These are phyloP conservation scores for Schizopygopsis malacanthus DNA, from an alignment of 2,797 vertebrate genomes.

Conservation along the genomic window DNA sequence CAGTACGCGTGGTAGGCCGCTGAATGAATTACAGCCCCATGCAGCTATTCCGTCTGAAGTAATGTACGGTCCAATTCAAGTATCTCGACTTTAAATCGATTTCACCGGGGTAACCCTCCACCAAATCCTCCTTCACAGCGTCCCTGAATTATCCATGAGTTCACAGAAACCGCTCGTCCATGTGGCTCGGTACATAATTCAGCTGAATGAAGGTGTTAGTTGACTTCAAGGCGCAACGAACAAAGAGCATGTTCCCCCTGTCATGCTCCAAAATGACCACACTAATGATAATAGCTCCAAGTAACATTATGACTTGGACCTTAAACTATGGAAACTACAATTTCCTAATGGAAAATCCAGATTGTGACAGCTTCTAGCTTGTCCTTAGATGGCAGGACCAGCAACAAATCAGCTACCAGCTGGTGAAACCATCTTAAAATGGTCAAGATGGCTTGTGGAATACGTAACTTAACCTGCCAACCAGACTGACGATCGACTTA, in stretches of 20 bases:
- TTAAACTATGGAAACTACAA: neutral
- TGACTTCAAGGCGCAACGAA: neutral
- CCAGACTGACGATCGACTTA: neutral
- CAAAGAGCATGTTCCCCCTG: constrained; percentile 3
- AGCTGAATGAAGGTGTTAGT: constrained; percentile 18
- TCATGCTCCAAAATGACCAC: constrained; percentile 2
- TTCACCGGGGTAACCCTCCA: constrained; percentile 17
- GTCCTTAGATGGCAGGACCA: no score
- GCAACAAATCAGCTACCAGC: neutral
- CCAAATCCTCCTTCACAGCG: constrained; percentile 5
- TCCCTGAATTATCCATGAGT: constrained; percentile 44
- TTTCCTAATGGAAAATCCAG: neutral
- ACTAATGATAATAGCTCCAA: neutral
- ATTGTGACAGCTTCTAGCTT: neutral
- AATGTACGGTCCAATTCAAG: neutral
- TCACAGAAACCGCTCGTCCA: constrained; percentile 24
- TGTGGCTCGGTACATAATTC: constrained; percentile 19
- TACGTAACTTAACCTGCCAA: neutral
- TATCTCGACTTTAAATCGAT: constrained; percentile 7
- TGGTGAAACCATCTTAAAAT: neutral
- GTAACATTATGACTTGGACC: neutral
- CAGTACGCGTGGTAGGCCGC: constrained; percentile 66
- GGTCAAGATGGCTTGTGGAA: neutral
- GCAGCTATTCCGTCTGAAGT: neutral
- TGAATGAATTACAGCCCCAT: constrained; percentile 43